Percentiles rank a stretch among this genome's conserved stretches.
Evolutionary conservation across 2,888 invertebrate species (phyloP).

Genomic region (Agrypnus murinus): DNA sequence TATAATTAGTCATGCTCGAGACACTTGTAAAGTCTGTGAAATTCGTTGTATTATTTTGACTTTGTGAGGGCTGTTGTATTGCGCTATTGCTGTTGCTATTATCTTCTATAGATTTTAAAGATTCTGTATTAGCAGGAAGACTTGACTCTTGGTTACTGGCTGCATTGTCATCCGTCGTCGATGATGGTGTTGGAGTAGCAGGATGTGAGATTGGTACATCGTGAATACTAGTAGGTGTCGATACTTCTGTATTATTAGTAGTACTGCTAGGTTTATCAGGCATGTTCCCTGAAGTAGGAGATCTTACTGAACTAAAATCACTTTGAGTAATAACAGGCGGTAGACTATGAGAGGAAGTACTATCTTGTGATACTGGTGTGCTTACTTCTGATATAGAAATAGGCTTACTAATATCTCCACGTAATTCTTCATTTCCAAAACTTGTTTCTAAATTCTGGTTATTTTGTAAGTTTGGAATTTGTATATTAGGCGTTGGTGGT

Average conservation of each 20-base stretch:
- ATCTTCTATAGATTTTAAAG: slow-evolving; percentile 65
- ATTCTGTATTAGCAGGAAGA: slow-evolving; percentile 68
- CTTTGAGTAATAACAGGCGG: slow-evolving; percentile 50
- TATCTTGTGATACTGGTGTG: slow-evolving; percentile 58
- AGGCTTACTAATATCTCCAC: slow-evolving; percentile 63
- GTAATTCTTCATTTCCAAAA: slow-evolving; percentile 66
- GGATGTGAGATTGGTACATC: slow-evolving; percentile 68
- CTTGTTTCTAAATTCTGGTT: slow-evolving; percentile 62
- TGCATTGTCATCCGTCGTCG: slow-evolving; percentile 68
- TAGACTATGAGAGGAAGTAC: slow-evolving; percentile 58
- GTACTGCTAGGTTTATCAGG: slow-evolving; percentile 70
- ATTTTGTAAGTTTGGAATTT: slow-evolving; percentile 60
- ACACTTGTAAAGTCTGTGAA: slow-evolving; percentile 70
- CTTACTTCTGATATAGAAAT: slow-evolving; percentile 60
- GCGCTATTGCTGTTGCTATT: slow-evolving; percentile 65
- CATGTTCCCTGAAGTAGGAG: slow-evolving; percentile 66
- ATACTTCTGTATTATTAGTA: slow-evolving; percentile 64
- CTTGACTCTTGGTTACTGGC: slow-evolving; percentile 68
- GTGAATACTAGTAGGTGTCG: slow-evolving; percentile 60
- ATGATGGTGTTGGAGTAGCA: slow-evolving; percentile 68
- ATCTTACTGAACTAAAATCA: slow-evolving; percentile 58
- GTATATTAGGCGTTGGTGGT: slow-evolving; percentile 62
- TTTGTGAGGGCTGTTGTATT: slow-evolving; percentile 71
- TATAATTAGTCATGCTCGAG: slow-evolving; percentile 69
- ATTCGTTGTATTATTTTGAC: slow-evolving; percentile 65